Percentiles rank a stretch among this genome's conserved stretches.
phyloP scores from a whole-genome alignment of 2,888 invertebrate genomes.

The Leptinotarsa rubiginosa region DNA sequence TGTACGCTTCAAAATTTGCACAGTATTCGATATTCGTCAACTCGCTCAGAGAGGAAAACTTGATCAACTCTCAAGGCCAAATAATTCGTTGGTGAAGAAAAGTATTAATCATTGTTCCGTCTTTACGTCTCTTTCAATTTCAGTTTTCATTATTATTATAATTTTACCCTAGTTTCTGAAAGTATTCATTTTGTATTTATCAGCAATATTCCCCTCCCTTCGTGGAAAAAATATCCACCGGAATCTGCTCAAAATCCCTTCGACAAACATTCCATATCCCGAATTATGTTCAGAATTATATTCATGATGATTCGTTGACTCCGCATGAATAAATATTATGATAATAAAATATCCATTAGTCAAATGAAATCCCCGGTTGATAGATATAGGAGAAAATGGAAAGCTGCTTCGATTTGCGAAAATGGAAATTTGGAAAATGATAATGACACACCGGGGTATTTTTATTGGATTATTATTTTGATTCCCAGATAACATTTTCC shows the following conservation, averaged over 20 bases:
- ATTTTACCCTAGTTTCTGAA: too few relatives aligned
- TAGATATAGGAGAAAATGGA: not conserved
- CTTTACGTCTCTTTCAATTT: too few relatives aligned
- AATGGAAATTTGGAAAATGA: slow-evolving; percentile 11
- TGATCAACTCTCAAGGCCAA: too few relatives aligned
- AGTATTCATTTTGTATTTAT: too few relatives aligned
- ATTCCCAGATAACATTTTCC: too few relatives aligned
- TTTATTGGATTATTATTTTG: not conserved
- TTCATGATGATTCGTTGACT: slow-evolving; percentile 11
- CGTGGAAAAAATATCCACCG: slow-evolving; percentile 4
- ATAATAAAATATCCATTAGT: slow-evolving; percentile 22
- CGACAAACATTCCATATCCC: slow-evolving; percentile 12
- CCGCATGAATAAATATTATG: slow-evolving; percentile 13
- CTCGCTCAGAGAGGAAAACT: too few relatives aligned
- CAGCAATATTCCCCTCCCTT: too few relatives aligned
- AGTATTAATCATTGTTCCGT: too few relatives aligned
- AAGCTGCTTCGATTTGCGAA: not conserved
- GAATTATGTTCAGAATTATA: slow-evolving; percentile 9
- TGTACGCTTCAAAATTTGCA: too few relatives aligned
- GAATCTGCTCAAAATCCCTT: not conserved
- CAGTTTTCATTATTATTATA: too few relatives aligned
- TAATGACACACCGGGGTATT: not conserved
- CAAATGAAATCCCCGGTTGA: slow-evolving; percentile 4
- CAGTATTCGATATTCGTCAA: too few relatives aligned
- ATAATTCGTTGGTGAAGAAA: too few relatives aligned